Evolutionary conservation across 30 jellyfish, hydroid and myxozoan genomes (phyloP).

Genomic region (Aurelia coerulea): DNA sequence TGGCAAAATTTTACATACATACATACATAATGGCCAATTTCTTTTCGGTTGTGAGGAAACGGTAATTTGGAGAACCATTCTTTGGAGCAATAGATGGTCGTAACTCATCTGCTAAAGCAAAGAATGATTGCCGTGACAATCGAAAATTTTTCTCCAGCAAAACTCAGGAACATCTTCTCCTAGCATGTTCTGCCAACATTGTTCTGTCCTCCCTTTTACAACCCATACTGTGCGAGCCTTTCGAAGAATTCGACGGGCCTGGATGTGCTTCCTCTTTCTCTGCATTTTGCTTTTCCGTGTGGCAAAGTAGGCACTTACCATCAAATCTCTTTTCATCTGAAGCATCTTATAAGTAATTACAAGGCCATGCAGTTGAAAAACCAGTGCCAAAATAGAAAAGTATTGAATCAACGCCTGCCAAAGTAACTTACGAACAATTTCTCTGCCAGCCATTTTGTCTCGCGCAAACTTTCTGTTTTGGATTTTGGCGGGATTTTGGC

Average conservation of each 20-base stretch:
- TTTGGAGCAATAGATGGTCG: background rate
- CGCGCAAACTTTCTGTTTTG: background rate
- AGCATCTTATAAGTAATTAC: conserved; percentile 20
- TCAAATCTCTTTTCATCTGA: background rate
- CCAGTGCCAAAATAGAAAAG: conserved; percentile 3
- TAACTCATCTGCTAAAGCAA: conserved; percentile 20
- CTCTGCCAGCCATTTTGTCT: conserved; percentile 6
- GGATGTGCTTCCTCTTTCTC: conserved; percentile 17
- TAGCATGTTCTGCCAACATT: background rate
- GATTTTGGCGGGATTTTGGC: background rate
- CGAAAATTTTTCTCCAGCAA: conserved; percentile 28
- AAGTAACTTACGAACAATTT: conserved; percentile 5
- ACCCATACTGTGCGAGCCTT: conserved; percentile 11
- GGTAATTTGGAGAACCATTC: too few species aligned
- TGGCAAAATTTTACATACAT: too few species aligned
- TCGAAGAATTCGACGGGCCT: conserved; percentile 9
- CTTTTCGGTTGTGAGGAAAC: too few species aligned
- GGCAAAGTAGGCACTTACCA: background rate
- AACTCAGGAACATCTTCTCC: conserved; percentile 1
- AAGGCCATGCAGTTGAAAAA: conserved; percentile 27
- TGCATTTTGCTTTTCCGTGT: background rate
- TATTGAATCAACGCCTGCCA: background rate
- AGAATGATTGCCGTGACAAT: conserved; percentile 21
- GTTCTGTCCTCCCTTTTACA: background rate
- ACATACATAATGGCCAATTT: too few species aligned